These are phyloP conservation scores for Watersipora subatra DNA, from an alignment of 1,140 invertebrate species.

Conservation along the genomic window DNA sequence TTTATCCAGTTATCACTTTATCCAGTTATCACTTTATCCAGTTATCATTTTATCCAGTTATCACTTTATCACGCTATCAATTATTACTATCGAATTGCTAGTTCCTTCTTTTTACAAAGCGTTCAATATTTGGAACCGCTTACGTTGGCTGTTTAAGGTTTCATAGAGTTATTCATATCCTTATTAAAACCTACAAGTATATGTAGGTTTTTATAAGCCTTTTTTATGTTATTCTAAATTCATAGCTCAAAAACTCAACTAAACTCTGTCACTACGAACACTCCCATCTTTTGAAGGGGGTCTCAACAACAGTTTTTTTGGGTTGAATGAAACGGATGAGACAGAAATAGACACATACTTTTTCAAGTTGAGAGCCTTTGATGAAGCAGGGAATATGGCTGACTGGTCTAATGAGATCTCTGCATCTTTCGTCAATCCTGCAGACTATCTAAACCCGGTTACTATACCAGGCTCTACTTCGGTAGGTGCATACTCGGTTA, in stretches of 20 bases:
- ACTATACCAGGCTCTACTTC: background rate
- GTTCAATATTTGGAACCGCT: too few species aligned
- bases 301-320: background rate
- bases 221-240: background rate
- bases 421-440: background rate
- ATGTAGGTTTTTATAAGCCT: background rate
- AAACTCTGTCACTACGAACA: background rate
- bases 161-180: background rate
- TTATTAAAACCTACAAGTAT: background rate
- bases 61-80: too few species aligned
- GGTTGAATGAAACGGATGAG: background rate
- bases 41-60: too few species aligned
- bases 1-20: too few species aligned
- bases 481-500: background rate
- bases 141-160: too few species aligned
- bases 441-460: background rate
- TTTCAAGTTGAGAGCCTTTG: background rate
- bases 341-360: background rate
- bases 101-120: too few species aligned
- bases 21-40: too few species aligned
- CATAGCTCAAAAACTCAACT: background rate
- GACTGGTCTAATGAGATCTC: background rate
- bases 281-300: background rate
- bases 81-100: too few species aligned
- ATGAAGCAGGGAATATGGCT: background rate